A percentile compares a stretch with the other conserved stretches of the same genome.
Evolutionary conservation across 2,797 vertebrate species (phyloP).

Genomic region (Gallinago stenura): DNA sequence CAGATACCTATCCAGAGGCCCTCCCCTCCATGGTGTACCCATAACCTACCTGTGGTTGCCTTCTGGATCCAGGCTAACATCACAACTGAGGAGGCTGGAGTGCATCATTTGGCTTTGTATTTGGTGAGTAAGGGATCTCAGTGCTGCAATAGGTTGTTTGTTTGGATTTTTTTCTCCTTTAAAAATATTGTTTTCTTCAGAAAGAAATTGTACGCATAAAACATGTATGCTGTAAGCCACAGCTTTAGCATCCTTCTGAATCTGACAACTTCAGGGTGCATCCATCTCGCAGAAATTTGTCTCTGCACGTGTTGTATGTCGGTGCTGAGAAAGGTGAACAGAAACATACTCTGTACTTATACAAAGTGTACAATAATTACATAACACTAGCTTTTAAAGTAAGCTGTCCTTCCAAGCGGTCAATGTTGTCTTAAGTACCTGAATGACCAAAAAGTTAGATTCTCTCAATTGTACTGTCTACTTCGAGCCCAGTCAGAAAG

Average conservation of each 20-base stretch:
- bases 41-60: accelerated
- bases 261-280: background rate
- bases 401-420: background rate
- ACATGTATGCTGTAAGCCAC: background rate
- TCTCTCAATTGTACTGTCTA: background rate
- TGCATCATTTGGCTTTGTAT: background rate
- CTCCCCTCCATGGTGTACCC: background rate
- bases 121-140: background rate
- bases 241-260: background rate
- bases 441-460: background rate
- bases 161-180: background rate
- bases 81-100: background rate
- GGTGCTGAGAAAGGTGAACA: background rate
- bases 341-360: background rate
- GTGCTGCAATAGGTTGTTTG: background rate
- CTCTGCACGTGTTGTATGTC: accelerated
- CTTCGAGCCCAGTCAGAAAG: background rate
- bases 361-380: background rate
- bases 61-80: background rate
- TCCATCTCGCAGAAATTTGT: background rate
- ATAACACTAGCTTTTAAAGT: background rate
- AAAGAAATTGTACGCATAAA: background rate
- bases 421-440: background rate
- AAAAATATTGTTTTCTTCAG: background rate
- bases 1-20: background rate